These are phyloP conservation scores for Ornithorhynchus anatinus DNA, from an alignment of 2,113 vertebrate genomes.

Conservation along the genomic window DNA sequence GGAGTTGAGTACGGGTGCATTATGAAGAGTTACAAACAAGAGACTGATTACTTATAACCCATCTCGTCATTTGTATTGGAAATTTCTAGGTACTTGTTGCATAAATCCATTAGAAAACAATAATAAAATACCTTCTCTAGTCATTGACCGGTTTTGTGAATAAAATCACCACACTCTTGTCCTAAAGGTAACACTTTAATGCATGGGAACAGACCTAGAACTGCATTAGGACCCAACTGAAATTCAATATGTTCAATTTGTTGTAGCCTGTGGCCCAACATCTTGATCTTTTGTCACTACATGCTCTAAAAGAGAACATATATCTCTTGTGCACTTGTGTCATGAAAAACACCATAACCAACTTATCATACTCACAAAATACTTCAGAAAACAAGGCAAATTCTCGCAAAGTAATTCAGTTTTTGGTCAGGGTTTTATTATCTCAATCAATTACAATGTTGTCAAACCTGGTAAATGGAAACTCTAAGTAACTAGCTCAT, in stretches of 20 bases:
- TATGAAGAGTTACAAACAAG: neutral
- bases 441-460: conserved; percentile 42
- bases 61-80: conserved; percentile 1
- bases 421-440: conserved; percentile 42
- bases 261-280: conserved; percentile 14
- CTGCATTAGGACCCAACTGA: neutral
- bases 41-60: conserved; percentile 5
- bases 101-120: conserved; percentile 1
- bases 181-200: neutral
- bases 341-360: conserved; percentile 27
- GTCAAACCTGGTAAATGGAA: conserved; percentile 37
- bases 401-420: conserved; percentile 18
- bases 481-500: conserved; percentile 21
- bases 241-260: conserved; percentile 39
- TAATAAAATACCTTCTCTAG: neutral
- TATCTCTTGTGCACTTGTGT: conserved; percentile 12
- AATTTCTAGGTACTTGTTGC: neutral
- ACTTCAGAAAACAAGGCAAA: conserved; percentile 44
- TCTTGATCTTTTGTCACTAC: conserved; percentile 28
- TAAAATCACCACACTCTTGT: neutral
- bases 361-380: conserved; percentile 47
- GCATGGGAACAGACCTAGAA: neutral
- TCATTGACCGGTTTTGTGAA: neutral
- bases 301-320: conserved; percentile 11
- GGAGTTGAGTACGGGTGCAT: neutral